A percentile compares a stretch with the other conserved stretches of the same genome.
Conservation (phyloP, 1,140 invertebrate species). For the Nasonia longicornis region DNA sequence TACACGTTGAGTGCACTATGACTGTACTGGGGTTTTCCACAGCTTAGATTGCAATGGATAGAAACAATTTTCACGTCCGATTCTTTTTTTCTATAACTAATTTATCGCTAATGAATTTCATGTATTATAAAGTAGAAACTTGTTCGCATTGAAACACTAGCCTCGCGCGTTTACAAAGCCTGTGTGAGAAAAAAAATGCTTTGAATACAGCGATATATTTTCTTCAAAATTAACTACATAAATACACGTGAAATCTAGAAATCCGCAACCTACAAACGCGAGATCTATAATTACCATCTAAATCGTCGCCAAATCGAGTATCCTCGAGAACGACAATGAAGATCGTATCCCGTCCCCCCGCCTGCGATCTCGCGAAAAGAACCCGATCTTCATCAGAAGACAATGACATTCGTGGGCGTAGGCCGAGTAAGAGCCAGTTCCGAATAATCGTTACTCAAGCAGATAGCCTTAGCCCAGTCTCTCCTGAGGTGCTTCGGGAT, state of each 20-base stretch:
- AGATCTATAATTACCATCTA: background rate
- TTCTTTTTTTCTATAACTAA: background rate
- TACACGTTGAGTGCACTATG: background rate
- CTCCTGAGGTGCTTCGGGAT: slow-evolving; percentile 50
- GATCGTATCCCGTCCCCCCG: background rate
- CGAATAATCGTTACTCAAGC: slow-evolving; percentile 53
- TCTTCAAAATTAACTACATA: too few species aligned
- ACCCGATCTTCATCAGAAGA: background rate
- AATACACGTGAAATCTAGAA: too few species aligned
- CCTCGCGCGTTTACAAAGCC: background rate
- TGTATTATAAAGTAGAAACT: background rate
- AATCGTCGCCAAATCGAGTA: background rate
- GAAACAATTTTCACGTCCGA: background rate
- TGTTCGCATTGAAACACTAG: background rate
- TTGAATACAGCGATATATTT: too few species aligned
- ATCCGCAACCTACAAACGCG: too few species aligned
- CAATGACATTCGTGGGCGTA: background rate
- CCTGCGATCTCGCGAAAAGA: background rate
- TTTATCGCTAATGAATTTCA: background rate
- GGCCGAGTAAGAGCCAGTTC: slow-evolving; percentile 28
- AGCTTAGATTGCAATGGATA: background rate
- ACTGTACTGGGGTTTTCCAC: background rate
- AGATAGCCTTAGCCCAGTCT: slow-evolving; percentile 56
- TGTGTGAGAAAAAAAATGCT: too few species aligned
- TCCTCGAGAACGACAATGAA: background rate